A percentile compares a stretch with the other conserved stretches of the same genome.
Conservation (phyloP, 2,113 vertebrate species). For the Anser brachyrhynchus region DNA sequence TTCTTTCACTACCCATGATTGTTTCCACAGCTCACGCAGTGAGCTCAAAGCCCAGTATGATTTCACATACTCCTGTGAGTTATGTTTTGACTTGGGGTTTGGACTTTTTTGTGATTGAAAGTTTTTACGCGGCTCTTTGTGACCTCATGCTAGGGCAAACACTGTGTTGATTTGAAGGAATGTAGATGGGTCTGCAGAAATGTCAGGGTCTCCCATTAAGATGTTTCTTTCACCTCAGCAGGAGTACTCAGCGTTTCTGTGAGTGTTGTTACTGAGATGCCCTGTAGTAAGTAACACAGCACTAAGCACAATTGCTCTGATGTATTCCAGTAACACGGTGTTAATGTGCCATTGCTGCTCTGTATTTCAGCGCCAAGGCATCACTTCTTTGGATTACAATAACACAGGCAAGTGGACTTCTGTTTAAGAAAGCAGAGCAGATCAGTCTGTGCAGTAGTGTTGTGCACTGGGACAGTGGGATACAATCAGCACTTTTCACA, state of each 20-base stretch:
- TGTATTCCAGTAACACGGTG: conserved; percentile 20
- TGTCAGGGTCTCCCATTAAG: conserved; percentile 57
- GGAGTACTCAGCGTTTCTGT: neutral
- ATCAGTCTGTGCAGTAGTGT: neutral
- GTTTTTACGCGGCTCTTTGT: conserved; percentile 18
- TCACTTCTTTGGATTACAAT: conserved; percentile 6
- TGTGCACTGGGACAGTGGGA: neutral
- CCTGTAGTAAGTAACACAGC: conserved; percentile 11
- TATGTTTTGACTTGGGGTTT: conserved; percentile 23
- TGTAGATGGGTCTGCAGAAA: conserved; percentile 53
- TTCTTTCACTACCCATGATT: neutral
- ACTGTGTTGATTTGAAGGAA: conserved; percentile 49
- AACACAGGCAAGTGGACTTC: neutral
- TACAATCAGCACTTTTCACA: neutral
- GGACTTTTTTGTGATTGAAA: conserved; percentile 10
- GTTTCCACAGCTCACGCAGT: neutral
- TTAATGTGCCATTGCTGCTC: conserved; percentile 49
- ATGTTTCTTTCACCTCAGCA: conserved; percentile 58
- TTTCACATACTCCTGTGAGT: conserved; percentile 1
- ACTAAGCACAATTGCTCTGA: neutral
- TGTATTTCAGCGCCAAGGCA: conserved; percentile 47
- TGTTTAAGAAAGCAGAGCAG: neutral
- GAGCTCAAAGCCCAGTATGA: neutral
- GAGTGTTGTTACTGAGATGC: neutral
- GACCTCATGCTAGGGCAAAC: conserved; percentile 36